phyloP scores from a whole-genome alignment of 2,113 vertebrate species.

The Marmota monax region DNA sequence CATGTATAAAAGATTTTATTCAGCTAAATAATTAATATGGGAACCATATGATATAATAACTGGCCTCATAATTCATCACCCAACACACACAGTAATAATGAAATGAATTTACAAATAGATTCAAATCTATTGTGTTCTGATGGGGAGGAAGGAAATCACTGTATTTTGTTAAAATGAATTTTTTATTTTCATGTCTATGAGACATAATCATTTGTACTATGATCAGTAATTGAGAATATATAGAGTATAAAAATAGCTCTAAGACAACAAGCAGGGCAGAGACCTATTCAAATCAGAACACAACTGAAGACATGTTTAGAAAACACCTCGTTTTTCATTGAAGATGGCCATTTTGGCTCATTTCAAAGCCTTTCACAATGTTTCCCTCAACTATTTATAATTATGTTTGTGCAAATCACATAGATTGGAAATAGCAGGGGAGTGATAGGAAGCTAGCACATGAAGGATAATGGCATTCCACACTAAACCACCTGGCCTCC shows the following conservation, averaged over 20 bases:
- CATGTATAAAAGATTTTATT: neutral
- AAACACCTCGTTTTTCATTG: neutral
- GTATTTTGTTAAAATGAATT: neutral
- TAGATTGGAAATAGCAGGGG: neutral
- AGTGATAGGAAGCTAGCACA: neutral
- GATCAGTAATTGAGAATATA: neutral
- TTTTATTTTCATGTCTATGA: neutral
- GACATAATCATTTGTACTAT: neutral
- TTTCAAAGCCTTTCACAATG: neutral
- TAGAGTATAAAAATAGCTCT: neutral
- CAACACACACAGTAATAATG: neutral
- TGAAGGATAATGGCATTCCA: neutral
- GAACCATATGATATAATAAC: neutral
- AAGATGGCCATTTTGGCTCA: neutral
- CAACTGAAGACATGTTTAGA: neutral
- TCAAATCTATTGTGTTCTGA: neutral
- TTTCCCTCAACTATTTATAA: neutral
- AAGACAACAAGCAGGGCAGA: neutral
- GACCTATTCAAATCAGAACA: neutral
- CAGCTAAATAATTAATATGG: neutral
- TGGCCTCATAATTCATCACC: neutral
- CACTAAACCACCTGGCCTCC: rapidly evolving
- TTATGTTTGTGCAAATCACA: neutral
- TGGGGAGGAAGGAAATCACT: neutral
- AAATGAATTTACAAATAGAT: neutral